Conservation (phyloP, 2,888 invertebrate species). For the Scotopteryx bipunctaria region DNA sequence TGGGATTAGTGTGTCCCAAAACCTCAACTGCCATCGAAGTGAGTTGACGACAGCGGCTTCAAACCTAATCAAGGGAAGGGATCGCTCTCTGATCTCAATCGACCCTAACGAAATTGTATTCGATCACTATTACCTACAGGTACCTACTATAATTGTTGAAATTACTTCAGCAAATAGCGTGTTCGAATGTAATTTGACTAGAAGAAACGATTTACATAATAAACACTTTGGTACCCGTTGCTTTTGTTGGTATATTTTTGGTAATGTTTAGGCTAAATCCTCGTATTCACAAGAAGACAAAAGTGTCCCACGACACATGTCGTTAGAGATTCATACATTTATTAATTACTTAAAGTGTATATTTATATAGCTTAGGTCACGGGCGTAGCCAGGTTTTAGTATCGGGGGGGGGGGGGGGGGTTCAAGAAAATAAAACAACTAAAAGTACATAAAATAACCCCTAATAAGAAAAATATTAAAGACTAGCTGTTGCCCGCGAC, state of each 20-base stretch:
- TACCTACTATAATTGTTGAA: slow-evolving; percentile 1
- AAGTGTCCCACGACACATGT: too few species aligned
- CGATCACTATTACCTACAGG: slow-evolving; percentile 1
- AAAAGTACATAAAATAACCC: too few species aligned
- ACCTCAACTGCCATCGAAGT: slow-evolving; percentile 2
- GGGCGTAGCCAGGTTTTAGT: too few species aligned
- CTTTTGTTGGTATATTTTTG: not conserved
- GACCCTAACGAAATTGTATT: slow-evolving; percentile 5
- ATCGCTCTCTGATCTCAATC: slow-evolving; percentile 1
- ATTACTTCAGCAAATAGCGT: not conserved
- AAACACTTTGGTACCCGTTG: not conserved
- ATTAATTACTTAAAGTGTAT: too few species aligned
- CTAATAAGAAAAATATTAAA: too few species aligned
- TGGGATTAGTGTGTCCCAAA: not conserved
- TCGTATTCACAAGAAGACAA: too few species aligned
- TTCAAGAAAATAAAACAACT: too few species aligned
- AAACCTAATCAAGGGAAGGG: slow-evolving; percentile 1
- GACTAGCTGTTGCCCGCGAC: too few species aligned
- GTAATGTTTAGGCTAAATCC: too few species aligned
- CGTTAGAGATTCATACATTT: too few species aligned
- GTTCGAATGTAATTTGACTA: not conserved
- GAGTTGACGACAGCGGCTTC: slow-evolving; percentile 2
- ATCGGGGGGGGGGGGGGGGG: too few species aligned
- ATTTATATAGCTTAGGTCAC: too few species aligned
- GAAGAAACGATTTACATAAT: slow-evolving; percentile 2